Evolutionary conservation across 2,113 vertebrate species (phyloP), one percentile per base, ranked within the genome.

Genomic region (Hemicordylus capensis): DNA sequence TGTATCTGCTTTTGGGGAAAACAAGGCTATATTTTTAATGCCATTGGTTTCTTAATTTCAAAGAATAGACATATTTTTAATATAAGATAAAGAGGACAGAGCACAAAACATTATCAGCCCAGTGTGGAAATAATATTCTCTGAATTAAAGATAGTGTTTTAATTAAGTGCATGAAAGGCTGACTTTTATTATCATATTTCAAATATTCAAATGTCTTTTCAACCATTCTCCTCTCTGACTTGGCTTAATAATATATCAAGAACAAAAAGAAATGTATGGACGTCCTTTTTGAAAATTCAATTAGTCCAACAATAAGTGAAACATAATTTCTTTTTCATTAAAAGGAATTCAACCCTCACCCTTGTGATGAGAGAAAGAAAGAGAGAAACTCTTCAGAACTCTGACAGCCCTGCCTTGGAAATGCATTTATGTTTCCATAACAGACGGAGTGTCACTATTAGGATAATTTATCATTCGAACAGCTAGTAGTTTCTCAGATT

Each of bases 111-210:
- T 92, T 93, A 91, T 91, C 94, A 92, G 92, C 88, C 93, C 88
- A 86, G 87, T 87, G 92, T 85, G 92, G 91, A 92, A 96, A 93
- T 93, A 95, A 93, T 93, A 90, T 92, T 81, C 91, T 92, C 83
- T 90, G 91, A 96, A 94, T 91, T 92, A 93, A 95, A 96, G 96
- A 95, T 94, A 93, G 94, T 83, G 61, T 84, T 93, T 94, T 96
- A 96, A 96, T 97, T 96, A 97, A 95, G 95, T 91, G 92, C 95
- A 94, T 91, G 79, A 96, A 95, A 97, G 94, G 91, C 94, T 89
- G 67, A 58, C 89, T 95, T 95, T 94, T 92, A 91, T 83, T 90
- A 94, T 93, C 89, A 37, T 95, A 91, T 96, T 96, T 96, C 95
- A 97, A 87, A 93, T 91, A 85, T 90, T 90, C 63, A 0, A 91